These are phyloP conservation scores for Stenoptilia bipunctidactyla DNA, from an alignment of 2,888 invertebrate species.

Conservation along the genomic window DNA sequence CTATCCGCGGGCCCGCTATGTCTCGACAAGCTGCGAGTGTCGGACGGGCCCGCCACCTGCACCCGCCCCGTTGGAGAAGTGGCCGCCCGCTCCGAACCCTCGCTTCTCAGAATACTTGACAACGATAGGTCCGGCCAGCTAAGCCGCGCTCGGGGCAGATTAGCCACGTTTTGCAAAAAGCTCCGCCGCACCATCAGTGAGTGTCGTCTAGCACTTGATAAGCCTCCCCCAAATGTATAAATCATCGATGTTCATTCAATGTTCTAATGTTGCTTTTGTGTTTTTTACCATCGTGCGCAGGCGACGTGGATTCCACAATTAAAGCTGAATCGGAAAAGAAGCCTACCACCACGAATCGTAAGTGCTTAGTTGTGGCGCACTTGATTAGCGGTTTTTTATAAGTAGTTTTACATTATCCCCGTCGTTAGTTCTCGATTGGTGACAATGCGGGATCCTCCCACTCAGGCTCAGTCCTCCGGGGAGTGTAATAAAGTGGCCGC, in stretches of 20 bases:
- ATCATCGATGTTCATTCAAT: slow-evolving; percentile 33
- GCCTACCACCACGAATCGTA: slow-evolving; percentile 60
- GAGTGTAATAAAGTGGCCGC: not conserved
- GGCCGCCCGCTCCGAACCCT: slow-evolving; percentile 52
- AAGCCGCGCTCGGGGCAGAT: slow-evolving; percentile 55
- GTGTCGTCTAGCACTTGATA: slow-evolving; percentile 20
- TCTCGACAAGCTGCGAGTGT: slow-evolving; percentile 61
- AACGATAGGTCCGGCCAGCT: slow-evolving; percentile 42
- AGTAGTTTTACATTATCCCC: not conserved
- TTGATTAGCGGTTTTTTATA: slow-evolving; percentile 13
- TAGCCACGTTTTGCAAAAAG: slow-evolving; percentile 63
- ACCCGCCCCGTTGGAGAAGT: slow-evolving; percentile 54
- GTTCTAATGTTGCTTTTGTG: slow-evolving; percentile 69
- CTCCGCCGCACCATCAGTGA: slow-evolving; percentile 65
- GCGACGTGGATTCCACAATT: slow-evolving; percentile 65
- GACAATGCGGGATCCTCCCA: not conserved
- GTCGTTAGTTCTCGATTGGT: not conserved
- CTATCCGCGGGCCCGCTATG: slow-evolving; percentile 63
- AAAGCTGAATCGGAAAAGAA: slow-evolving; percentile 65
- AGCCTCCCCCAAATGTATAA: too few relatives aligned
- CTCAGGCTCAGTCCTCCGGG: too few relatives aligned
- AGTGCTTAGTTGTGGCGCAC: slow-evolving; percentile 65
- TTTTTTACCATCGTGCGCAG: slow-evolving; percentile 58
- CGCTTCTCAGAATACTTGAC: slow-evolving; percentile 54
- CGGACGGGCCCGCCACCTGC: slow-evolving; percentile 43